Percentiles rank a stretch among this genome's conserved stretches.
Conservation (phyloP, 2,113 vertebrate genomes). For the Amazona guildingii region DNA sequence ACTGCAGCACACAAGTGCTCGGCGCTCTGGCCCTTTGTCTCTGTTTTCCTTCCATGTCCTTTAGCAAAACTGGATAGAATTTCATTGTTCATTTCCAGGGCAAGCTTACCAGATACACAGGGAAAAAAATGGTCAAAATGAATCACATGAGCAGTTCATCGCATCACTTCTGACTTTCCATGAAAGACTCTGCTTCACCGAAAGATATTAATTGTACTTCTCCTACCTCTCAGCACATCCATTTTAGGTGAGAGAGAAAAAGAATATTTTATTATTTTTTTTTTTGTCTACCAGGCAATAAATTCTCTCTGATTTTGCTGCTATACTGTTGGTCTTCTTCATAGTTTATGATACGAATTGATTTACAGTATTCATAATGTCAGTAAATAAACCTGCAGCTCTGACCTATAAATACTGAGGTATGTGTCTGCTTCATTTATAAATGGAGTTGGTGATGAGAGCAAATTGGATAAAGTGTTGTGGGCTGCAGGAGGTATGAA, state of each 20-base stretch:
- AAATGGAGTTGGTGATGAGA: not conserved
- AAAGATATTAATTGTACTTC: not conserved
- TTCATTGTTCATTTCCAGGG: not conserved
- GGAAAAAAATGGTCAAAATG: not conserved
- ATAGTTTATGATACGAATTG: slow-evolving; percentile 1
- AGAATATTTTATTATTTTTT: not conserved
- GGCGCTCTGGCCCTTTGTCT: not conserved
- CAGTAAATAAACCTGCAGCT: slow-evolving; percentile 3
- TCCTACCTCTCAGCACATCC: not conserved
- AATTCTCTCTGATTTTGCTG: not conserved
- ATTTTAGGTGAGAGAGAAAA: not conserved
- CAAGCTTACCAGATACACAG: not conserved
- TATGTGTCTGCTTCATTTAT: slow-evolving; percentile 14
- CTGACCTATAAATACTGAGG: slow-evolving; percentile 28
- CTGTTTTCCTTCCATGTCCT: not conserved
- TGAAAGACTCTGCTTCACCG: not conserved
- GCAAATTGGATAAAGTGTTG: slow-evolving; percentile 13
- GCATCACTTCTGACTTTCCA: not conserved
- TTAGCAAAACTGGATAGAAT: not conserved
- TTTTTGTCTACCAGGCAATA: not conserved
- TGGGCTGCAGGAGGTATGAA: slow-evolving; percentile 12
- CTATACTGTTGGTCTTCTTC: not conserved
- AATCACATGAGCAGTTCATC: not conserved
- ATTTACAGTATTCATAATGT: slow-evolving; percentile 33
- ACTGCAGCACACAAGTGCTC: accelerated